Conservation (phyloP, 2,113 vertebrate genomes). For the Tragelaphus scriptus region DNA sequence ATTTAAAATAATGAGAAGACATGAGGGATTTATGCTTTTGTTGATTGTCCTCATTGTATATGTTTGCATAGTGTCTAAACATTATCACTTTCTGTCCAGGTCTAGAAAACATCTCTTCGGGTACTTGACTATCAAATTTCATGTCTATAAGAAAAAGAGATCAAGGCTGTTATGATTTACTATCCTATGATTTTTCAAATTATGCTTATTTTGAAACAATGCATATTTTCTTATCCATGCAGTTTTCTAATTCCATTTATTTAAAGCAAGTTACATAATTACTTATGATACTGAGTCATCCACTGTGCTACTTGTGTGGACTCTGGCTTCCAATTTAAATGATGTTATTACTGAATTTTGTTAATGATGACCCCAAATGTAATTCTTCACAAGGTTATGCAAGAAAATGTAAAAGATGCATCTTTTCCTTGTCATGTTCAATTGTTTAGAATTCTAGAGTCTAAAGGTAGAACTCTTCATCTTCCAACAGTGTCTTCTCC, state of each 20-base stretch:
- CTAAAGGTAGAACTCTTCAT: background rate
- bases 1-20: background rate
- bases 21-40: background rate
- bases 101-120: background rate
- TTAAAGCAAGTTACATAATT: background rate
- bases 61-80: background rate
- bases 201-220: background rate
- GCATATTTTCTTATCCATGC: background rate
- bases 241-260: background rate
- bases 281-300: background rate
- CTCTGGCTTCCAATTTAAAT: background rate
- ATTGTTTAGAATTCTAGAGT: background rate
- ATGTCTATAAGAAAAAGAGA: background rate
- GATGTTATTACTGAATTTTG: background rate
- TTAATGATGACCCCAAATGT: background rate
- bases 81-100: background rate
- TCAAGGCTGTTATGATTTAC: background rate
- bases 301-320: background rate
- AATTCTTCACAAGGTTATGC: background rate
- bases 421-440: background rate
- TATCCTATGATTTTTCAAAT: background rate
- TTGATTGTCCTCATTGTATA: background rate
- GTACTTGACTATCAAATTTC: background rate
- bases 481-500: background rate
- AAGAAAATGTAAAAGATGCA: background rate